phyloP scores from a whole-genome alignment of 2,113 vertebrate genomes.

The Tiliqua scincoides region DNA sequence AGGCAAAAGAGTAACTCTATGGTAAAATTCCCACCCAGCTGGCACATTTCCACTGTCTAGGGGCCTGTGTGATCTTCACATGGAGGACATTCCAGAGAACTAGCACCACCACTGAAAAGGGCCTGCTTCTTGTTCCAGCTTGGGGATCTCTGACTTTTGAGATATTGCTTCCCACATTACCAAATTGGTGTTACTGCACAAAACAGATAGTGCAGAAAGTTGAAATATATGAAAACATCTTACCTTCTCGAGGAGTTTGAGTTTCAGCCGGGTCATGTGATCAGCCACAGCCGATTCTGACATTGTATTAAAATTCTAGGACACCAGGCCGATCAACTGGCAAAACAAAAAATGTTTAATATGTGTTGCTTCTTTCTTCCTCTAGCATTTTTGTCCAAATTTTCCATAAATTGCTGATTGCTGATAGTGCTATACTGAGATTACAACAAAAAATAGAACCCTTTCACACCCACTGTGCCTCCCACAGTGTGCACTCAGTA shows the following conservation, averaged over 20 bases:
- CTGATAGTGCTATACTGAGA: not conserved
- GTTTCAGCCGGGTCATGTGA: constrained; percentile 78
- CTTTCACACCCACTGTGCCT: not conserved
- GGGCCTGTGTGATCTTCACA: too few relatives aligned
- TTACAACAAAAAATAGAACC: not conserved
- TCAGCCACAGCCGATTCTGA: constrained; percentile 73
- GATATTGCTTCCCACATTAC: not conserved
- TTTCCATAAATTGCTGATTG: not conserved
- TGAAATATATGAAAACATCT: not conserved
- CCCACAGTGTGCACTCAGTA: not conserved
- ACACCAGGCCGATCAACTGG: not conserved
- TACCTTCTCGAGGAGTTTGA: constrained; percentile 86
- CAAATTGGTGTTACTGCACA: not conserved
- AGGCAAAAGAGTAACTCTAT: not conserved
- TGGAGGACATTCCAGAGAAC: too few relatives aligned
- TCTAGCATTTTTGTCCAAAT: fast-evolving
- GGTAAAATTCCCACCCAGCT: not conserved
- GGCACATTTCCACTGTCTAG: too few relatives aligned
- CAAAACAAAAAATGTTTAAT: not conserved
- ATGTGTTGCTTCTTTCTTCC: not conserved
- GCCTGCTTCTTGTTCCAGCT: not conserved
- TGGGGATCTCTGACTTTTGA: not conserved
- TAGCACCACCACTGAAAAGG: too few relatives aligned
- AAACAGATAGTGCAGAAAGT: not conserved
- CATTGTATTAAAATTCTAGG: constrained; percentile 59